These are phyloP conservation scores for Campylorhamphus procurvoides DNA, from an alignment of 2,113 vertebrate genomes.

Conservation along the genomic window DNA sequence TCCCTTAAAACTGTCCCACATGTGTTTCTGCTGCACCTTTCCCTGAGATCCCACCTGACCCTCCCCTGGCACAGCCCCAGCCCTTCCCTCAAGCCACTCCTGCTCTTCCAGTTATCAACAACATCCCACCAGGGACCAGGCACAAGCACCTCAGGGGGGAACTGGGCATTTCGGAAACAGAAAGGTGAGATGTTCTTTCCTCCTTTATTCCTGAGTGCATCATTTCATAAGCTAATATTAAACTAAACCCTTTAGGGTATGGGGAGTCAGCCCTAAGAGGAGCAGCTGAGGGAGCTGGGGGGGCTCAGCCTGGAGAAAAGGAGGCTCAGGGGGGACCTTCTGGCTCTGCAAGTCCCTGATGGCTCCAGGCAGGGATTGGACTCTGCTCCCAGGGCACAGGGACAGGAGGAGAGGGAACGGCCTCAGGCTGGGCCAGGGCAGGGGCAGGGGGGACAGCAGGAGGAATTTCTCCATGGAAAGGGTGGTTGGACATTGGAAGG, in stretches of 20 bases:
- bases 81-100: no score
- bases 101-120: no score
- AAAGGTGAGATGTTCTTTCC: background rate
- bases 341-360: background rate
- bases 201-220: background rate
- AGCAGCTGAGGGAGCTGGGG: background rate
- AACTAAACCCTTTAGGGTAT: background rate
- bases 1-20: background rate
- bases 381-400: background rate
- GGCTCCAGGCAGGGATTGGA: background rate
- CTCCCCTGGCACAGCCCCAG: no score
- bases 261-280: background rate
- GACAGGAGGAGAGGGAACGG: background rate
- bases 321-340: background rate
- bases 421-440: background rate
- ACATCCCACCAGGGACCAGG: no score
- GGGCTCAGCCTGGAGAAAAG: background rate
- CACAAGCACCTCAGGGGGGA: background rate
- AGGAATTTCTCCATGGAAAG: background rate
- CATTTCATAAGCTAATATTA: background rate
- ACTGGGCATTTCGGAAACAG: background rate
- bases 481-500: background rate
- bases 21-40: background rate
- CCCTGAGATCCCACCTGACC: rapidly evolving
- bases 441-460: background rate